Evolutionary conservation across 2,113 vertebrate species (phyloP).

Genomic region (Semnornis frantzii): DNA sequence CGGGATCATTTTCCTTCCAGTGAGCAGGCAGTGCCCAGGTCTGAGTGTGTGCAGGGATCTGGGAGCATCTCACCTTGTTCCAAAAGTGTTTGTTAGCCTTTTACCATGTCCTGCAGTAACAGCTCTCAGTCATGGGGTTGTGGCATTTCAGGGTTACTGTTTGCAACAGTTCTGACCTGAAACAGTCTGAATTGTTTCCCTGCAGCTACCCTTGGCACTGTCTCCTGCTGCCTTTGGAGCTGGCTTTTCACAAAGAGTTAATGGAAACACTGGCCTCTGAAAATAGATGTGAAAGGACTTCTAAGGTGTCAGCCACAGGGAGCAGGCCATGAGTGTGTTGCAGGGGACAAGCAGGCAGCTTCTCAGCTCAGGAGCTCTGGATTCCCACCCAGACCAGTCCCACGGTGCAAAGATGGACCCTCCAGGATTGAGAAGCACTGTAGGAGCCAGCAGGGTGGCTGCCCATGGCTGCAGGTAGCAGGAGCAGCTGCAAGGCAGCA

Average conservation of each 20-base stretch:
- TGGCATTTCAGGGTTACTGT: neutral
- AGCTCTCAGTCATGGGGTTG: neutral
- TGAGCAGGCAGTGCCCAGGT: neutral
- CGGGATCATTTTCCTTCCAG: neutral
- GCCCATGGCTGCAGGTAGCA: neutral
- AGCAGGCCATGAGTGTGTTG: neutral
- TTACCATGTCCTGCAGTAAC: neutral
- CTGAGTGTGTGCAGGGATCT: neutral
- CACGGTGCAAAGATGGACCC: neutral
- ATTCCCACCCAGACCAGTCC: neutral
- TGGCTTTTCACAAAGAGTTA: neutral
- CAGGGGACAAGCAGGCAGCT: neutral
- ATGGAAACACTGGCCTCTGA: neutral
- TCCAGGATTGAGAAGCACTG: neutral
- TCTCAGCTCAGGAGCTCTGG: neutral
- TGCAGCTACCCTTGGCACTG: neutral
- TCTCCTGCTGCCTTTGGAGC: neutral
- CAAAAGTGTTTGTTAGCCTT: neutral
- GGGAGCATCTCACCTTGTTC: neutral
- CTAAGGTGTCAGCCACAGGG: neutral
- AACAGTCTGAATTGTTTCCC: neutral
- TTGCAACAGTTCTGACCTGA: constrained; percentile 22
- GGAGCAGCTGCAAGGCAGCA: neutral
- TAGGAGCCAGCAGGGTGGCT: neutral
- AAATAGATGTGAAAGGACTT: neutral